Evolutionary conservation across 1,140 invertebrate genomes (phyloP), one percentile per base, ranked within the genome.

Genomic region (Leguminivora glycinivorella): DNA sequence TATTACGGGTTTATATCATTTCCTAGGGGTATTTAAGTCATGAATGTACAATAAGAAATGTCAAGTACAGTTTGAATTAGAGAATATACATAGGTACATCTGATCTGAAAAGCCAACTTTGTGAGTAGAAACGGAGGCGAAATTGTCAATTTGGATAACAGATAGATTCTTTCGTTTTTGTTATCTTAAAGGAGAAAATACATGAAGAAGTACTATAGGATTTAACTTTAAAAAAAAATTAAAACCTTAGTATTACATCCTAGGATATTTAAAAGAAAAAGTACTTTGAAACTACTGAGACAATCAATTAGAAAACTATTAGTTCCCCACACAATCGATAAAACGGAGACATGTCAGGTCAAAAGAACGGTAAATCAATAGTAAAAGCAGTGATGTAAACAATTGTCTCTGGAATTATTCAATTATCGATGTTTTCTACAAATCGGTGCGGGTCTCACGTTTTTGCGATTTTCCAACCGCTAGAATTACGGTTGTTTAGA

Each of bases 391-490:
- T 63, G 58, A 63, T 29, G 58, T 63, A 63, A 63, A 63, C 58
- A 63, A 63, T 63, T 63, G 58, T 63, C 14, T 34, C 26, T 29
- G 9, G 58, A 63, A 63, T 63, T 31, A 63, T 63, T 63, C 58
- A 63, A 63, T 63, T 63, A 63, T 63, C 58, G 58, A 63, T 38
- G 58, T 63, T 63, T 63, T 63, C 58, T 63, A 63, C 17, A 63
- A 63, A 63, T 31, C 47, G 47, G 7, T 63, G 58, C 17, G 26
- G 26, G 58, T 63, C 58, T 63, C 58, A 63, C 58, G 58, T 63
- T 63, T 63, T 63, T 63, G 58, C 58, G 12, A 34, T 63, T 63
- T 29, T 63, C 24, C 25, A 34, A 63, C 58, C 58, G 58, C 58
- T 29, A 63, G 26, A 29, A n/a, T 26, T 63, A 31, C 58, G 26